phyloP scores from a whole-genome alignment of 2,888 invertebrate species.

The Nephrotoma flavescens region DNA sequence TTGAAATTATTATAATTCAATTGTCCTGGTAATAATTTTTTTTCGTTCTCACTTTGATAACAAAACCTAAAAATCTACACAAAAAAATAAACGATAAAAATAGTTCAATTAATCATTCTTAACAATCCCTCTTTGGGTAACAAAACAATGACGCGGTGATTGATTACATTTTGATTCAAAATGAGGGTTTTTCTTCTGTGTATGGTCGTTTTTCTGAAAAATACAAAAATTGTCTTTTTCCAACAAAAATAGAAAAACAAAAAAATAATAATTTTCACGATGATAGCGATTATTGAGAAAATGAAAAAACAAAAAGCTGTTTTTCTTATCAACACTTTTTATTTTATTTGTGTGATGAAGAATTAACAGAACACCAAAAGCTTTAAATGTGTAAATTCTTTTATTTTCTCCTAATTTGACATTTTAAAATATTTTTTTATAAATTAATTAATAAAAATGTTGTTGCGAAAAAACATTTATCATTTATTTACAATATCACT shows the following conservation, averaged over 20 bases:
- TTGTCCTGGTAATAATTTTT: background rate
- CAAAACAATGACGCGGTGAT: background rate
- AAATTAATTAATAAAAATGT: too few species aligned
- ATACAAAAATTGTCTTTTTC: background rate
- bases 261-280: background rate
- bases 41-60: background rate
- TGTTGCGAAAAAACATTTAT: too few species aligned
- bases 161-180: background rate
- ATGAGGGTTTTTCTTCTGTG: background rate
- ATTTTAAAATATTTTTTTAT: background rate
- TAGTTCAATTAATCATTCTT: background rate
- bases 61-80: background rate
- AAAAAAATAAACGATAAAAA: background rate
- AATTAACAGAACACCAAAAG: background rate
- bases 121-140: background rate
- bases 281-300: background rate
- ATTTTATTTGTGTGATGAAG: background rate
- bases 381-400: background rate
- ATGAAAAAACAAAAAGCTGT: background rate
- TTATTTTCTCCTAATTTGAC: background rate
- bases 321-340: background rate
- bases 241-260: background rate
- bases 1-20: background rate
- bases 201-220: background rate
- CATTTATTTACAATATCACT: too few species aligned